Evolutionary conservation across 2,888 invertebrate species (phyloP).

Genomic region (Tiliacea aurago): DNA sequence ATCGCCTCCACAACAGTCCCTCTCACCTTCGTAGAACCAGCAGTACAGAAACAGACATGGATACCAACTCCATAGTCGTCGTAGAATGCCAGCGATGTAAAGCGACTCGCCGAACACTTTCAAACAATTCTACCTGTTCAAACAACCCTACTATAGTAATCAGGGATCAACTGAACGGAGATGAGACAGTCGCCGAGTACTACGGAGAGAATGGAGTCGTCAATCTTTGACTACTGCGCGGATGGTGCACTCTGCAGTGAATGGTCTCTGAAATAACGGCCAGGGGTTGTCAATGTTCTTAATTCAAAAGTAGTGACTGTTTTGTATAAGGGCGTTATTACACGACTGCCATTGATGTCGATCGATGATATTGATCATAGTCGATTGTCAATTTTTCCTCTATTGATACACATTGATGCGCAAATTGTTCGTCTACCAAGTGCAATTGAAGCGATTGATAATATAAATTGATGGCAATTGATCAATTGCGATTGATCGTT

Average conservation of each 20-base stretch:
- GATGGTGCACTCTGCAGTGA: constrained; percentile 90
- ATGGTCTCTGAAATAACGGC: constrained; percentile 57
- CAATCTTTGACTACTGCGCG: constrained; percentile 87
- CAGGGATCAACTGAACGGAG: constrained; percentile 80
- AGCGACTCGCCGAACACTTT: constrained; percentile 72
- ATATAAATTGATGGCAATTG: too few relatives aligned
- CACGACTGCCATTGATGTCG: not conserved
- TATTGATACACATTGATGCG: too few relatives aligned
- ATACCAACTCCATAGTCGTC: constrained; percentile 86
- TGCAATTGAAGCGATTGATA: too few relatives aligned
- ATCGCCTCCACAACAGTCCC: constrained; percentile 82
- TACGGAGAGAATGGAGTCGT: constrained; percentile 80
- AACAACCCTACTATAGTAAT: constrained; percentile 84
- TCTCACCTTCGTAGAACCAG: constrained; percentile 80
- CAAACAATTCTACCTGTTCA: constrained; percentile 73
- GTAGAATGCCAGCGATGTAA: constrained; percentile 86
- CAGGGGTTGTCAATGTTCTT: constrained; percentile 40
- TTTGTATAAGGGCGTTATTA: constrained; percentile 20
- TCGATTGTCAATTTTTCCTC: too few relatives aligned
- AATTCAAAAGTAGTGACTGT: constrained; percentile 16
- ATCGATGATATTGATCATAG: not conserved
- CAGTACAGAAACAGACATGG: constrained; percentile 86
- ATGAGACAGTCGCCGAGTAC: constrained; percentile 77
- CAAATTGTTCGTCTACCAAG: too few relatives aligned
- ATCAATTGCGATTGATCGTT: too few relatives aligned